These are phyloP conservation scores for Eptesicus fuscus DNA, from an alignment of 2,113 vertebrate genomes.

Conservation along the genomic window DNA sequence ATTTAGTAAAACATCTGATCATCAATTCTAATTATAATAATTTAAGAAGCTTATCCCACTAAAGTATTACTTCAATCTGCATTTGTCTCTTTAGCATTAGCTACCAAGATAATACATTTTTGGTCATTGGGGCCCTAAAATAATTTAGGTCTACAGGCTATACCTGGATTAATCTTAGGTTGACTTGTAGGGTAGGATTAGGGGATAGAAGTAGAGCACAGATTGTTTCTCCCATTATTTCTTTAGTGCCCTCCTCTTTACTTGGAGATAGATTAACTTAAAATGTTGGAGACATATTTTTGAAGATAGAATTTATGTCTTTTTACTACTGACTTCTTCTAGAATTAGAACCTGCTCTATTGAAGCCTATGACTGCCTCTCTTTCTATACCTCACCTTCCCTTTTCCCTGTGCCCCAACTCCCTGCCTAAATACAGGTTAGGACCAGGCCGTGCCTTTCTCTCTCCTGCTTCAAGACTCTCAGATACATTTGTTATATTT, in stretches of 20 bases:
- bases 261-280: background rate
- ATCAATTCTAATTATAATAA: background rate
- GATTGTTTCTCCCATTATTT: background rate
- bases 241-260: background rate
- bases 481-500: background rate
- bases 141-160: background rate
- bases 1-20: background rate
- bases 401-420: background rate
- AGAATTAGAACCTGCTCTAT: background rate
- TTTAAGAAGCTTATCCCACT: background rate
- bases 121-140: background rate
- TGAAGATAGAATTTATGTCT: background rate
- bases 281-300: background rate
- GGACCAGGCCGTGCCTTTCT: background rate
- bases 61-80: background rate
- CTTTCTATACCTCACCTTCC: background rate
- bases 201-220: background rate
- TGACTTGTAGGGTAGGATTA: background rate
- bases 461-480: background rate
- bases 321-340: background rate
- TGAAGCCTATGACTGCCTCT: background rate
- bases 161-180: background rate
- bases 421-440: background rate
- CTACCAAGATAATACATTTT: background rate
- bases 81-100: background rate